Evolutionary conservation across 64 coral and sea anemone species (phyloP).

Genomic region (Pachyseris speciosa): DNA sequence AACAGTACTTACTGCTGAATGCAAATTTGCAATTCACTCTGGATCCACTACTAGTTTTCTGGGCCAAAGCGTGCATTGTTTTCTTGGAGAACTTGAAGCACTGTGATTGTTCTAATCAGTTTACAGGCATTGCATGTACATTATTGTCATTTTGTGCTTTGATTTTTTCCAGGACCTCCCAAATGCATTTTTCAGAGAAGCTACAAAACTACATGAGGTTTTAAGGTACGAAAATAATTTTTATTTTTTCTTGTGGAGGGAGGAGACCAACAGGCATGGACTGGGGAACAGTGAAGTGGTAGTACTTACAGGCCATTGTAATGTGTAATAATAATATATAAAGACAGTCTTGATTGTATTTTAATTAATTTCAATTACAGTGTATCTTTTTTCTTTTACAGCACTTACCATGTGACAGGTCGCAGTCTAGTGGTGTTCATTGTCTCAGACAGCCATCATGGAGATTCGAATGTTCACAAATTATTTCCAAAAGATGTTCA

Average conservation of each 20-base stretch:
- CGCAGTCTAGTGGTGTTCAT: conserved; percentile 90
- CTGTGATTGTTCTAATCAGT: too few species aligned
- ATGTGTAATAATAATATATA: too few species aligned
- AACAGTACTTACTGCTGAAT: too few species aligned
- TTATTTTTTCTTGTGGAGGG: too few species aligned
- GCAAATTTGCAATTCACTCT: too few species aligned
- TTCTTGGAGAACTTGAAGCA: too few species aligned
- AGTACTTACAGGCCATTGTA: neutral
- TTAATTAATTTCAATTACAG: too few species aligned
- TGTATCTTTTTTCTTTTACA: conserved; percentile 27
- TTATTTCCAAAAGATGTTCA: conserved; percentile 87
- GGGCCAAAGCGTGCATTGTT: too few species aligned
- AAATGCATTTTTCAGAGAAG: conserved; percentile 91
- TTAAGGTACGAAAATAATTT: conserved; percentile 10
- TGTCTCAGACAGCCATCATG: conserved; percentile 92
- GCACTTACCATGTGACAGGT: conserved; percentile 73
- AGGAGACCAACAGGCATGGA: too few species aligned
- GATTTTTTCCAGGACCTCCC: conserved; percentile 83
- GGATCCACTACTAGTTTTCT: too few species aligned
- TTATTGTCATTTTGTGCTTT: neutral
- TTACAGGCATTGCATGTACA: neutral
- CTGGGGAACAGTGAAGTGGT: too few species aligned
- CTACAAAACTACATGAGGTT: conserved; percentile 80
- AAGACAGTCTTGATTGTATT: too few species aligned
- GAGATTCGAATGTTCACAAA: conserved; percentile 87